Conservation (phyloP, 1,140 invertebrate species). For the Drepana arcuata region DNA sequence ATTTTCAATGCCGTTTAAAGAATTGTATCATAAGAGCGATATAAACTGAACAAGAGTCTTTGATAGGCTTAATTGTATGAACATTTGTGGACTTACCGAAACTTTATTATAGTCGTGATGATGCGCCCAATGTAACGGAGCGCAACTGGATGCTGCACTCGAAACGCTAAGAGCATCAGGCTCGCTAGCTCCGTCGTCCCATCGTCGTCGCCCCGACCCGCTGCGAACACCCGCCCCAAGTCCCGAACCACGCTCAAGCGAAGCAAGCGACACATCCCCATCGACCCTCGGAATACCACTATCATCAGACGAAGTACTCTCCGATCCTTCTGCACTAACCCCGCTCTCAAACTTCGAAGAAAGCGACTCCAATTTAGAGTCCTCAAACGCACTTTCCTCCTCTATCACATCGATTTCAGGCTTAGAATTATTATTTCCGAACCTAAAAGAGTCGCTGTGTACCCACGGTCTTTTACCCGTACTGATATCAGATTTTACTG, state of each 20-base stretch:
- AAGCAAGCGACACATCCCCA: slow-evolving; percentile 60
- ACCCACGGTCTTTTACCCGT: slow-evolving; percentile 53
- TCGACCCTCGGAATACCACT: slow-evolving; percentile 48
- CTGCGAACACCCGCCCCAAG: slow-evolving; percentile 60
- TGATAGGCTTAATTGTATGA: slow-evolving; percentile 16
- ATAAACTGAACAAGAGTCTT: too few species aligned
- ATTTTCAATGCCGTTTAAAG: too few species aligned
- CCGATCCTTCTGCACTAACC: slow-evolving; percentile 39
- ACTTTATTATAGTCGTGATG: slow-evolving; percentile 62
- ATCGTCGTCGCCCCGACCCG: slow-evolving; percentile 61
- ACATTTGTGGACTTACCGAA: slow-evolving; percentile 43
- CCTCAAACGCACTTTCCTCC: slow-evolving; percentile 8
- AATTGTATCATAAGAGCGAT: too few species aligned
- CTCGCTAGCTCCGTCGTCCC: slow-evolving; percentile 60
- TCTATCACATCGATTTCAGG: slow-evolving; percentile 31
- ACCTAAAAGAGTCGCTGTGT: slow-evolving; percentile 56
- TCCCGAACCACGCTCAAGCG: slow-evolving; percentile 59
- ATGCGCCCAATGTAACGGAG: slow-evolving; percentile 46
- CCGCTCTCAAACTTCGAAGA: slow-evolving; percentile 50
- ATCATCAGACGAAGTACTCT: slow-evolving; percentile 45
- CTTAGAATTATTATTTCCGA: slow-evolving; percentile 30
- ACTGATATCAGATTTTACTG: slow-evolving; percentile 53
- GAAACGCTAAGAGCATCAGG: slow-evolving; percentile 58
- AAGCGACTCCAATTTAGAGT: slow-evolving; percentile 23
- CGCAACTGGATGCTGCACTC: slow-evolving; percentile 57